Evolutionary conservation across 2,888 invertebrate species (phyloP).

Genomic region (Cosmia pyralina): DNA sequence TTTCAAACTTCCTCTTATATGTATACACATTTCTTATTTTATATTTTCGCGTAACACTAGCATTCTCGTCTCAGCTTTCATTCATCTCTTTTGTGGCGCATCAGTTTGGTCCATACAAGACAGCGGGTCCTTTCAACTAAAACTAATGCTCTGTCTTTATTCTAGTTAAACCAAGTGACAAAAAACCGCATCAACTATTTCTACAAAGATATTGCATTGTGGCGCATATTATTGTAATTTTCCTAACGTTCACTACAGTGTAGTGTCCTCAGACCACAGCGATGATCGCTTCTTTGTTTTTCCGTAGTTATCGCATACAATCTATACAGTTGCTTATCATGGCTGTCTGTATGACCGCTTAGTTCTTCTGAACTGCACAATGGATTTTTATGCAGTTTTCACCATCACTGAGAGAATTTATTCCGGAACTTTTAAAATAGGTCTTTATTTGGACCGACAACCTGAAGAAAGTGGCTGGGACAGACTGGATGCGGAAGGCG

Average conservation of each 20-base stretch:
- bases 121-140: background rate
- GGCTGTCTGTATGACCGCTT: background rate
- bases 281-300: slow-evolving; percentile 55
- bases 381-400: background rate
- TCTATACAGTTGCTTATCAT: background rate
- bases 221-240: slow-evolving; percentile 24
- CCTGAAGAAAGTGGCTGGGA: too few species aligned
- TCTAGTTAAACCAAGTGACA: background rate
- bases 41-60: background rate
- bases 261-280: slow-evolving; percentile 46
- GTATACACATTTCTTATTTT: too few species aligned
- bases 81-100: background rate
- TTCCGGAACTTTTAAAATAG: too few species aligned
- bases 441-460: too few species aligned
- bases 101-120: too few species aligned
- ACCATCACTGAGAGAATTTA: background rate
- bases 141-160: background rate
- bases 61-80: background rate
- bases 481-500: too few species aligned
- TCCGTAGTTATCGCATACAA: slow-evolving; percentile 11
- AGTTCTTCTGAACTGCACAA: background rate
- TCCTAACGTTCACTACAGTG: slow-evolving; percentile 20
- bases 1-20: too few species aligned
- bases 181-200: slow-evolving; percentile 8
- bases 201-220: slow-evolving; percentile 28